Evolutionary conservation across 2,888 invertebrate genomes (phyloP), one percentile per base, ranked within the genome.

Genomic region (Hanleya hanleyi): DNA sequence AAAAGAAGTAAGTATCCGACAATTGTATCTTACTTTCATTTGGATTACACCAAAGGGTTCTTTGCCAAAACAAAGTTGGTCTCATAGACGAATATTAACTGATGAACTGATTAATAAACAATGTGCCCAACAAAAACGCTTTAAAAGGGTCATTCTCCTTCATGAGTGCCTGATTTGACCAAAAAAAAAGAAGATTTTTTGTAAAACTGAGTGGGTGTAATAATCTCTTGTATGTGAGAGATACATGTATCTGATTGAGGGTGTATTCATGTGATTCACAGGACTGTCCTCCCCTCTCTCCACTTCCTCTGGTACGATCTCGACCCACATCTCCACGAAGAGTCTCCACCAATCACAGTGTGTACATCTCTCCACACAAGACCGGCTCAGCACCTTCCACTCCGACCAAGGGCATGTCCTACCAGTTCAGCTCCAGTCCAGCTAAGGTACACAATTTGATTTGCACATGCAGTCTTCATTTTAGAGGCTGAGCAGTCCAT

Each of bases 341-440:
- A 68, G 92, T 94, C 35, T 92, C 92, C 5, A 91, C 92, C 71
- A 93, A 93, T 80, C 91, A 93, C 90, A 88, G 91, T 18, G 92
- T 95, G 7, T 94, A 92, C 92, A 94, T 93, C 73, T 87, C 89
- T 1, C 90, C 89, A 0, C 87, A 86, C 78, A 86, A 85, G 75
- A 83, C 79, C 26, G 74, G 61, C 41, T 70, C 83, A 26, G 76
- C 86, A 68, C 85, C 90, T 18, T 83, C 88, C 0, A 90, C 91
- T 1, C 91, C 91, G 9, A 81, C 87, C 29, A 91, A 91, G 70
- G 91, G 91, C 35, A 84, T 92, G 88, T 94, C 94, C 69, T 97
- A 96, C 91, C 94, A 94, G 84, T 96, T 97, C 91, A 95, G 94
- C 89, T 93, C 95, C 80, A 96, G 96, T 91, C 96, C 96, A 15